Base-by-base conservation (phyloP, 1,140 invertebrate genomes). In the Drosophila chauvacae region DNA sequence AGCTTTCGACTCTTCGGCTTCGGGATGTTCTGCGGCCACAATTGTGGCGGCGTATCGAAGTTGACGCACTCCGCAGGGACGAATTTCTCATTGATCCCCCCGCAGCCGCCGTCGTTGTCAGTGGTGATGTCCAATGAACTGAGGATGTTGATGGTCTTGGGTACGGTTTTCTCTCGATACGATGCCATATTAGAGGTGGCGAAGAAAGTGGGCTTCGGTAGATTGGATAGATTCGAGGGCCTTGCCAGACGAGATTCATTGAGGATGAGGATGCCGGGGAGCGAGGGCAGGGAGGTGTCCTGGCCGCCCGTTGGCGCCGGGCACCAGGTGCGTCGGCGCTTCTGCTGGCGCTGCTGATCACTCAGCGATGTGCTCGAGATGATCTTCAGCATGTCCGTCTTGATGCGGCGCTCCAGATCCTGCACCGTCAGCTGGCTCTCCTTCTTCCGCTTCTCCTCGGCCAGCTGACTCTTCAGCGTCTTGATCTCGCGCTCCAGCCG, bases 231-330 rank as follows among this genome's bases (percentile, higher is more conserved):
- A 30, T 83, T 83, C 11, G 56, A 30, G 7, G 37, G 18, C 3
- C n/a, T 60, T 3, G 39, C 23, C 20, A 42, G 44, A 1, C 42
- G 51, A 5, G 62, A 60, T 3, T 58, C 53, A 5, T 48, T 26
- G 0, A 9, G 6, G 0, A 23, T 23, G 23, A 20, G 20, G 20
- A 37, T 98, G 0, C 97, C 97, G 37, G 97, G 96, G 6, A 98
- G 53, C 9, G 53, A n/a, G 4, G 51, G 2, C 0, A 93, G 13
- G 10, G 10, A 16, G 23, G 1, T 0, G n/a, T 23, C 14, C 14
- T 28, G 48, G 1, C 42, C 71, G 1, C 42, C 71, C 10, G 77
- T 55, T 14, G 79, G 55, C 0, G 77, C 1, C 0, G 70, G 78
- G 28, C 83, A 83, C 91, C 91, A 92, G 13, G 91, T 92, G 2